Base-by-base conservation (phyloP, 1,140 invertebrate species). In the Sarcophaga peregrina region DNA sequence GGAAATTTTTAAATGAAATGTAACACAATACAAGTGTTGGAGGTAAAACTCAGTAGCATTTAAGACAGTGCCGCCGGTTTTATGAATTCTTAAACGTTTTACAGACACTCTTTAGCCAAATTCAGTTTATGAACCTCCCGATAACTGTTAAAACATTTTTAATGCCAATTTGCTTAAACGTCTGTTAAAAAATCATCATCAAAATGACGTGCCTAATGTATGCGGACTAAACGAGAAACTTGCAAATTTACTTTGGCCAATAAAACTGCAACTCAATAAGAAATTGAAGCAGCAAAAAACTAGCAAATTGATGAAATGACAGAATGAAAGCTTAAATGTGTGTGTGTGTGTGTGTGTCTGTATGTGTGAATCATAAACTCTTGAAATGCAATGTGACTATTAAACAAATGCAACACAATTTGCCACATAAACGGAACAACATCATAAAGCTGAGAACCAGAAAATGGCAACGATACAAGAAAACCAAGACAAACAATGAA, bases 401-500 rank as follows among this genome's bases (percentile, higher is more conserved):
- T 47, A 76, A 76, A 76, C 46, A 76, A 76, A 76, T 76, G 74
- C 45, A 45, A 47, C 74, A 76, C 54, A 58, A 58, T 58, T 58
- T 58, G 54, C 54, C 15, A n/a, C 54, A 58, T 37, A 58, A 58
- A 58, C 54, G 25, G 25, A 37, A n/a, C 15, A 58, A 58, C 13
- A 58, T n/a, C 15, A 58, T 58, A 58, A 58, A 37, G 25, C 25
- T 37, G 25, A 37, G 25, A 37, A 37, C 25, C 25, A 37, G 25
- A 37, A 58, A 58, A n/a, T n/a, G 15, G 54, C 54, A 58, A 58
- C 15, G 54, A 11, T 4, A 58, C 13, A 58, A 58, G 54, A 58
- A 37, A 37, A 37, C 25, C 54, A 58, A 58, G n/a, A 58, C 13
- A 58, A 58, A 58, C 54, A n/a, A n/a, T n/a, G 7, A 58, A 58